A percentile compares a stretch with the other conserved stretches of the same genome.
Conservation (phyloP, 2,797 vertebrate genomes). For the Halcyon leucocephala region DNA sequence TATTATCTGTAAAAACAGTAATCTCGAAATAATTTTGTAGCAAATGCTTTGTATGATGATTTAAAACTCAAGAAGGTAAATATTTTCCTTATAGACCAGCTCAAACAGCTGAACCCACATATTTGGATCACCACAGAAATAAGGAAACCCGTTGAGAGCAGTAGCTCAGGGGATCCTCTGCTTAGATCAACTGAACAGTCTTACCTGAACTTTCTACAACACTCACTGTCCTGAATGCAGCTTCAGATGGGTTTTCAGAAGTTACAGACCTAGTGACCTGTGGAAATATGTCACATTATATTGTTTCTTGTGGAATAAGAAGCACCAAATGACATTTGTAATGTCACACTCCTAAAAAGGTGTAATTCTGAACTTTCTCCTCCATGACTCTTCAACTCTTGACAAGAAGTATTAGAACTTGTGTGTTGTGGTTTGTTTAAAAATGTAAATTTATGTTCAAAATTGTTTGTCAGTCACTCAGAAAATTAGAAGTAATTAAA, state of each 20-base stretch:
- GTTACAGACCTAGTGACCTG: neutral
- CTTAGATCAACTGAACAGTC: neutral
- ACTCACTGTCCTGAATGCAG: neutral
- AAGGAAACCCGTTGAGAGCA: neutral
- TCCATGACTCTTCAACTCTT: neutral
- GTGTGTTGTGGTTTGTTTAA: slow-evolving; percentile 19
- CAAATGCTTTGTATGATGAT: neutral
- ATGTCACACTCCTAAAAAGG: neutral
- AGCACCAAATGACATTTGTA: neutral
- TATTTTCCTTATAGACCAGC: neutral
- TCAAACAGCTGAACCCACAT: neutral
- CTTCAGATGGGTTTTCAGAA: neutral
- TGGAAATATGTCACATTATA: neutral
- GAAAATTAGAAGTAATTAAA: slow-evolving; percentile 65
- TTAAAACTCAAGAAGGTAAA: neutral
- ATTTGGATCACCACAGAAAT: neutral
- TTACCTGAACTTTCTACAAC: neutral
- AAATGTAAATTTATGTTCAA: slow-evolving; percentile 47
- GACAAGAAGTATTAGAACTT: neutral
- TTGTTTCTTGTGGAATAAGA: neutral
- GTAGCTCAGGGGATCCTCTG: neutral
- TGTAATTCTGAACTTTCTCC: neutral
- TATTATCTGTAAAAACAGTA: neutral
- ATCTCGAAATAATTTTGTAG: neutral
- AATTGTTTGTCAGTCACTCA: slow-evolving; percentile 38